Percentiles rank a stretch among this genome's conserved stretches.
These are phyloP conservation scores for Drosophila flavopinicola DNA, from an alignment of 2,888 invertebrate genomes.

Conservation along the genomic window DNA sequence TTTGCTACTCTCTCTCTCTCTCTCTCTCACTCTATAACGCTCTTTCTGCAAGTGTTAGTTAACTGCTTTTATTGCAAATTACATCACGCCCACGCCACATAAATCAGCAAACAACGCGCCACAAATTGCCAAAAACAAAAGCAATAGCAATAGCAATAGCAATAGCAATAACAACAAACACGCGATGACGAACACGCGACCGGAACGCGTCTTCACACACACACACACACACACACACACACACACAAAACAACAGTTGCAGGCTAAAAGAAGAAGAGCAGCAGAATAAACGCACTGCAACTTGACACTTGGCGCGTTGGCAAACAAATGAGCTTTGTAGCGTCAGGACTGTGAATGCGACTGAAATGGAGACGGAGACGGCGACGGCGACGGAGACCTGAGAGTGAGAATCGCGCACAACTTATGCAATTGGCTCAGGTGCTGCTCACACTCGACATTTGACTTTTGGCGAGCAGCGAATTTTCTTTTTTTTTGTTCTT, in stretches of 20 bases:
- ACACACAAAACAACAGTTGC: conserved; percentile 39
- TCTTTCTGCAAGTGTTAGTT: conserved; percentile 59
- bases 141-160: conserved; percentile 6
- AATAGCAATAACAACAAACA: conserved; percentile 33
- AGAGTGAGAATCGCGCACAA: conserved; percentile 41
- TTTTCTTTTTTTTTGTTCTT: conserved; percentile 34
- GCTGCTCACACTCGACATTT: conserved; percentile 65
- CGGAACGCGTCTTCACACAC: conserved; percentile 63
- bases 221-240: conserved; percentile 32
- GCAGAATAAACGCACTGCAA: conserved; percentile 50
- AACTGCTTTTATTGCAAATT: conserved; percentile 76
- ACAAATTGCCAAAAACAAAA: conserved; percentile 41
- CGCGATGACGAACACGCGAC: conserved; percentile 75
- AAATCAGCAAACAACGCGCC: conserved; percentile 28
- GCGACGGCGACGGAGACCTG: conserved; percentile 19
- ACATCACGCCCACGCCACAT: conserved; percentile 72
- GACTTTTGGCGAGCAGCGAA: conserved; percentile 65
- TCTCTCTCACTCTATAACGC: background rate
- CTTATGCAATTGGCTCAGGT: conserved; percentile 74
- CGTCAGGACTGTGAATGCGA: conserved; percentile 33
- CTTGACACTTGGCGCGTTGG: conserved; percentile 59
- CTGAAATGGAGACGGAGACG: conserved; percentile 15
- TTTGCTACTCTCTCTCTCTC: conserved; percentile 9
- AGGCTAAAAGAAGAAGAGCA: conserved; percentile 3
- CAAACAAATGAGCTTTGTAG: conserved; percentile 65